These are phyloP conservation scores for Plestiodon gilberti DNA, from an alignment of 2,113 vertebrate species.

Conservation along the genomic window DNA sequence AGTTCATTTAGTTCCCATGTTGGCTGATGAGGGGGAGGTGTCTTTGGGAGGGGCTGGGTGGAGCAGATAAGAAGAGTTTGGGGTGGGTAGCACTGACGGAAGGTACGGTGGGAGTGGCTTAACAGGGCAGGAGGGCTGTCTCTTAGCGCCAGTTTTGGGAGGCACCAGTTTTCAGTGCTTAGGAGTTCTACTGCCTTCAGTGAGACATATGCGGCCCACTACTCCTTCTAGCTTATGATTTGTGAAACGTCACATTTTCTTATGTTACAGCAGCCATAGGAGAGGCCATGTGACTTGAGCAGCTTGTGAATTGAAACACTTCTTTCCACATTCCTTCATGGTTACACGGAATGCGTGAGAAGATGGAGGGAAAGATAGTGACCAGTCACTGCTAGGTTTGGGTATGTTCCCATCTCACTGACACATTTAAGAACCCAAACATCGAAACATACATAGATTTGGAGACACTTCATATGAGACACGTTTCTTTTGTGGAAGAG, in stretches of 20 bases:
- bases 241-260: background rate
- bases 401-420: background rate
- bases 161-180: background rate
- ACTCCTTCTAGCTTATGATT: too few relatives aligned
- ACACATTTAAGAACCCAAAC: background rate
- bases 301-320: too few relatives aligned
- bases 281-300: too few relatives aligned
- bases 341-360: too few relatives aligned
- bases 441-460: background rate
- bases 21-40: background rate
- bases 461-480: background rate
- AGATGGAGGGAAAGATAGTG: too few relatives aligned
- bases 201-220: background rate
- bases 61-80: background rate
- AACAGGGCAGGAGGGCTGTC: background rate
- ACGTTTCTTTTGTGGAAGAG: background rate
- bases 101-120: background rate
- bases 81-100: background rate
- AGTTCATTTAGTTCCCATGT: background rate
- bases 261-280: background rate
- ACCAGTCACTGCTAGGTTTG: background rate
- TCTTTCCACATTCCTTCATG: too few relatives aligned
- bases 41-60: background rate
- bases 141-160: background rate
- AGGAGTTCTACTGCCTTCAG: background rate